phyloP scores from a whole-genome alignment of 2,888 invertebrate genomes.

The Neoscelio sp. region DNA sequence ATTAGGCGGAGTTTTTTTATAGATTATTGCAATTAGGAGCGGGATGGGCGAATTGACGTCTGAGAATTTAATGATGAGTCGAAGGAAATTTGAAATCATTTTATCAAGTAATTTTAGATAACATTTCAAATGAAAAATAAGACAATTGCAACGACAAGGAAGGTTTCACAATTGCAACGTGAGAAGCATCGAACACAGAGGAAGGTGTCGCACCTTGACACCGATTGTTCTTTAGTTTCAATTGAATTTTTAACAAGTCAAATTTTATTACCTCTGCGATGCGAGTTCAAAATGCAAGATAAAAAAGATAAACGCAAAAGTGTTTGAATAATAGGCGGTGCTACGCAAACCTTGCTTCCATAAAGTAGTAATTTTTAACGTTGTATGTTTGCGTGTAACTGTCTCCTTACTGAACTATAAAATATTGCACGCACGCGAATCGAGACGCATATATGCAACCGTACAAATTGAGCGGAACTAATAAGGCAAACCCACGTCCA shows the following conservation, averaged over 20 bases:
- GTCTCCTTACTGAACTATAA: conserved; percentile 9
- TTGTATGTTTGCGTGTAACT: conserved; percentile 23
- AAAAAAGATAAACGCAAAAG: conserved; percentile 18
- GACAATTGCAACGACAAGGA: conserved; percentile 19
- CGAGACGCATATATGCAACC: no score
- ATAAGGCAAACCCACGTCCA: conserved; percentile 39
- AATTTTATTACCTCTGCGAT: conserved; percentile 15
- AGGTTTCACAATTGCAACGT: conserved; percentile 39
- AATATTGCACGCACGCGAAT: conserved; percentile 5
- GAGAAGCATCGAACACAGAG: conserved; percentile 36
- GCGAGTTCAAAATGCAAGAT: no score
- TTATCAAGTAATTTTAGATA: background rate
- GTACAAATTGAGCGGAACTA: conserved; percentile 60
- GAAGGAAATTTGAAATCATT: no score
- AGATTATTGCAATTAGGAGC: no score
- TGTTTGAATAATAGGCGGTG: conserved; percentile 38
- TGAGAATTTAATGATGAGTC: no score
- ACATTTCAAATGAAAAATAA: conserved; percentile 40
- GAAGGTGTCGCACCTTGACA: conserved; percentile 58
- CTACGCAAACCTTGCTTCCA: conserved; percentile 36
- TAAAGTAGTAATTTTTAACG: conserved; percentile 51
- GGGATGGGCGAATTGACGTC: no score
- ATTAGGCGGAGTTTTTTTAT: no score
- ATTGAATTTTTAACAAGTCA: no score
- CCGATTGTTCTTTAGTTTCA: conserved; percentile 48